phyloP scores from a whole-genome alignment of 2,888 invertebrate genomes.

The Litoditis marina region DNA sequence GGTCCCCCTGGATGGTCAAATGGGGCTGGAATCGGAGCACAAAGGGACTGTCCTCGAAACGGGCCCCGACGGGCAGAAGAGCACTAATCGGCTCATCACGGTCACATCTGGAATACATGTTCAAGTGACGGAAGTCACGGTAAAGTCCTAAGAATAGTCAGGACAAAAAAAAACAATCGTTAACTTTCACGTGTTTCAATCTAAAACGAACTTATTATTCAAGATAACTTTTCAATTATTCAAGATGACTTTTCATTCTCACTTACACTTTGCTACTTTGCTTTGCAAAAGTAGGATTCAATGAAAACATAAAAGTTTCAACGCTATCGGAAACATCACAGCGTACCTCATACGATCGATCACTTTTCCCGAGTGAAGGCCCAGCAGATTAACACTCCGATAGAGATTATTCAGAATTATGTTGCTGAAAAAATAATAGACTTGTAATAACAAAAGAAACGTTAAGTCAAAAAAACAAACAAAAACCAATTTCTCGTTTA shows the following conservation, averaged over 20 bases:
- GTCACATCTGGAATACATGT: slow-evolving; percentile 12
- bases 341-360: slow-evolving; percentile 31
- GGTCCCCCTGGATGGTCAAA: slow-evolving; percentile 44
- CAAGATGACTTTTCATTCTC: too few species aligned
- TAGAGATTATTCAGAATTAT: slow-evolving; percentile 56
- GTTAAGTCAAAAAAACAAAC: too few species aligned
- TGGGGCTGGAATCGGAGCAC: slow-evolving; percentile 57
- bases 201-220: too few species aligned
- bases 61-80: slow-evolving; percentile 26
- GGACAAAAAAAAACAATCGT: too few species aligned
- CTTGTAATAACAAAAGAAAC: not conserved
- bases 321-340: too few species aligned
- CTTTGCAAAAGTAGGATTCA: too few species aligned
- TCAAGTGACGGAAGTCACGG: not conserved
- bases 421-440: slow-evolving; percentile 40
- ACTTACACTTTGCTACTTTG: too few species aligned
- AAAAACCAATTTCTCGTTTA: too few species aligned
- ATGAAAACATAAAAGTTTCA: too few species aligned
- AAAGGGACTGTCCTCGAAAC: slow-evolving; percentile 37
- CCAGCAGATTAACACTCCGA: slow-evolving; percentile 44
- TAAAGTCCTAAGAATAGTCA: slow-evolving; percentile 8
- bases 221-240: too few species aligned
- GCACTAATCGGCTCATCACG: slow-evolving; percentile 48
- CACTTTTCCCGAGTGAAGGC: slow-evolving; percentile 29
- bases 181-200: too few species aligned